Base-by-base conservation (phyloP, 2,888 invertebrate genomes). In the Mesorhabditis belari region DNA sequence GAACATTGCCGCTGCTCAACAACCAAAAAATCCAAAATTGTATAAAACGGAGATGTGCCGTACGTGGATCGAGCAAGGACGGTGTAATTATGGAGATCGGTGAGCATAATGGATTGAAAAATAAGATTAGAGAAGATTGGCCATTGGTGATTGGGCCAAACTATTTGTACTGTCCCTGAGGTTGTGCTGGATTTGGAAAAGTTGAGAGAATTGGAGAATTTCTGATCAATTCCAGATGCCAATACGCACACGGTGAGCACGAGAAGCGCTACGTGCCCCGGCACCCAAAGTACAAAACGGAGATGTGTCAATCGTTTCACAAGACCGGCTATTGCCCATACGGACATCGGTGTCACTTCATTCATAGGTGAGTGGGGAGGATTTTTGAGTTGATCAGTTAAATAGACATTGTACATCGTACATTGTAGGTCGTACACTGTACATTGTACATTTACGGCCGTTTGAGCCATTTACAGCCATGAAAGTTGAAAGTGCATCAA, bases 41-140 rank as follows among this genome's bases (percentile, higher is more conserved):
- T 96, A 96, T 87, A 96, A 96, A 87, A 96, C 95, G 3, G 96
- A 98, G 84, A 86, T 96, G 76, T 98, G 96, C 85, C 87, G 96
- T 74, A 93, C 94, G 28, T 98, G 89, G 84, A 94, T 94, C 83
- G 93, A 94, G 84, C 90, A 89, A 75, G 95, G 95, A 75, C 89
- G 90, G 77, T 98, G 98, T 87, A 96, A 96, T 85, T 98, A 98
- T 84, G 96, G 95, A 65, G 95, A 96, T 84, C 94, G 96, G 85
- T 96, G 57, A 52, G n/a, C 9, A 29, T 21, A 12, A 51, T 21
- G 12, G 24, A n/a, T 57, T 25, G 17, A 54, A 56, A 9, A 56
- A n/a, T 6, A n/a, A 55, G 26, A 27, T 52, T 52, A 19, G 17
- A 25, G 44, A n/a, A 57, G 19, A 57, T 23, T 21, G 5, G 19